Percentiles rank a stretch among this genome's conserved stretches.
Conservation (phyloP, 2,113 vertebrate species). For the Puntigrus tetrazona region DNA sequence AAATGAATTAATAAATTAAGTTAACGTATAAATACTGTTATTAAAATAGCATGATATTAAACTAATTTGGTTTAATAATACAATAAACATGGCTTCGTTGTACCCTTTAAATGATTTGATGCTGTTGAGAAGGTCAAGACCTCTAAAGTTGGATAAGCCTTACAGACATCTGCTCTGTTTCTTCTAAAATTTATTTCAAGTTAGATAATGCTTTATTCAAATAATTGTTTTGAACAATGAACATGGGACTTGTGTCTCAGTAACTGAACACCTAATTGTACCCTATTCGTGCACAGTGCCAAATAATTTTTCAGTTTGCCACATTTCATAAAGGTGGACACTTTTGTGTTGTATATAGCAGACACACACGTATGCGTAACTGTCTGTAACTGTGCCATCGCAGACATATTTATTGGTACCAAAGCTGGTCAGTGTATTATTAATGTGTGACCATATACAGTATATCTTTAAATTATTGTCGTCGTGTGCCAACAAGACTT, state of each 20-base stretch:
- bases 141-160: background rate
- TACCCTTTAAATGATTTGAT: background rate
- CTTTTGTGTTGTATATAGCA: background rate
- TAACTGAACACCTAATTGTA: background rate
- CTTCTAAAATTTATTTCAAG: background rate
- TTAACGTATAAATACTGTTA: background rate
- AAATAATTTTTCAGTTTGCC: background rate
- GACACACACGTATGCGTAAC: background rate
- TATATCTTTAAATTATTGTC: conserved; percentile 23
- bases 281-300: background rate
- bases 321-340: background rate
- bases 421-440: background rate
- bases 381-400: background rate
- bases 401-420: conserved; percentile 12
- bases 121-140: background rate
- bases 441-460: background rate
- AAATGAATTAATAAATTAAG: background rate
- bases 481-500: conserved; percentile 1
- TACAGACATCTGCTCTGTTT: background rate
- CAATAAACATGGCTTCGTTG: background rate
- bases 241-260: background rate
- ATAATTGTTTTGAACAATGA: background rate
- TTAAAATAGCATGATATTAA: background rate
- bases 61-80: background rate
- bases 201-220: background rate